A percentile compares a stretch with the other conserved stretches of the same genome.
Evolutionary conservation across 2,888 invertebrate species (phyloP).

Genomic region (Gari tellinella): DNA sequence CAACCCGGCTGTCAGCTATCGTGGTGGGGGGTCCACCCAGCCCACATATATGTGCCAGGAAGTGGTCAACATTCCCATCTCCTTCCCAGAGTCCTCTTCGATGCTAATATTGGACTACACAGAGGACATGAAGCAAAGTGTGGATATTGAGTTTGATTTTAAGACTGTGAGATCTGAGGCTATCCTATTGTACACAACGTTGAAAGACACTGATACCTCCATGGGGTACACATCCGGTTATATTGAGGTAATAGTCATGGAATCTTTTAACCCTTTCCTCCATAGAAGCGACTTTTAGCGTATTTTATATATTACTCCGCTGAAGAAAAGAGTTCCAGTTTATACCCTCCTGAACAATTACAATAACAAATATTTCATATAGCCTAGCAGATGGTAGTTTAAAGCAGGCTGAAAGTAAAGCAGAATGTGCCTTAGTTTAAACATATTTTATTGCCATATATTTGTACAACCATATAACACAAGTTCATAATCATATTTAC

Average conservation of each 20-base stretch:
- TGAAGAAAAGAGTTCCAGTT: too few relatives aligned
- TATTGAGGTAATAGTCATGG: conserved; percentile 77
- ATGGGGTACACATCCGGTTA: conserved; percentile 69
- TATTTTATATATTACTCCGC: too few relatives aligned
- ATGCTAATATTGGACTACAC: conserved; percentile 59
- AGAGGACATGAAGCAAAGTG: conserved; percentile 48
- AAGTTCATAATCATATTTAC: too few relatives aligned
- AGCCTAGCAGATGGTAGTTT: too few relatives aligned
- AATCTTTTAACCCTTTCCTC: too few relatives aligned
- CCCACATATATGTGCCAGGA: conserved; percentile 71
- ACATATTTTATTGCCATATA: too few relatives aligned
- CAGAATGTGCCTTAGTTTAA: too few relatives aligned
- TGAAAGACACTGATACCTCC: conserved; percentile 61
- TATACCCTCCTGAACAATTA: too few relatives aligned
- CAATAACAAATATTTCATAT: too few relatives aligned
- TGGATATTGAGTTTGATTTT: conserved; percentile 76
- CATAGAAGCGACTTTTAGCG: too few relatives aligned
- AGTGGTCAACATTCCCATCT: conserved; percentile 74
- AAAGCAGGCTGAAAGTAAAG: too few relatives aligned
- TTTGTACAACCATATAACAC: too few relatives aligned
- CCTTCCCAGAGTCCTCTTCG: conserved; percentile 73
- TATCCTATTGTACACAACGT: conserved; percentile 69
- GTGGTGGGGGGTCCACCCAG: conserved; percentile 63
- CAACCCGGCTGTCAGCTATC: conserved; percentile 56
- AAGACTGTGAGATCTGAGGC: conserved; percentile 72